Evolutionary conservation across 2,113 vertebrate genomes (phyloP).

Genomic region (Melozone crissalis): DNA sequence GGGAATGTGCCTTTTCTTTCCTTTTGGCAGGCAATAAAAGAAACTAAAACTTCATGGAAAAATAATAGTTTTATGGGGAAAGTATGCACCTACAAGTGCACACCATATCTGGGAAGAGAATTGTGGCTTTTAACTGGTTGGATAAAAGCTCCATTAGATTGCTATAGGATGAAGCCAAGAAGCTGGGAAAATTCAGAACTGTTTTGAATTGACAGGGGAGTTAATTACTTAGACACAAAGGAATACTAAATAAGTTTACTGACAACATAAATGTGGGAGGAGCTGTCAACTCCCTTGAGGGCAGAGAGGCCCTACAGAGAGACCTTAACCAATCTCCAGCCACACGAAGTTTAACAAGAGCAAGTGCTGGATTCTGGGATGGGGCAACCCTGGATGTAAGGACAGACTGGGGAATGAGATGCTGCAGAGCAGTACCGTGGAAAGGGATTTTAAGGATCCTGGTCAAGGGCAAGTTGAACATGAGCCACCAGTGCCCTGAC

Average conservation of each 20-base stretch:
- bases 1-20: not conserved
- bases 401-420: not conserved
- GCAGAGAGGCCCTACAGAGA: not conserved
- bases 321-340: not conserved
- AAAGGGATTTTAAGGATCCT: not conserved
- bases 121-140: not conserved
- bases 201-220: not conserved
- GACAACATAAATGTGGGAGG: not conserved
- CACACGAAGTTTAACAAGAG: not conserved
- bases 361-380: not conserved
- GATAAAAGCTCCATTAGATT: not conserved
- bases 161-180: not conserved
- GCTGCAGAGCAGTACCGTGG: not conserved
- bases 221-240: not conserved
- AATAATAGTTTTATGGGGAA: not conserved
- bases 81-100: not conserved
- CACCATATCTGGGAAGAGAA: not conserved
- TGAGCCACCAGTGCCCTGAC: not conserved
- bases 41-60: not conserved
- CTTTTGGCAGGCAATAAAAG: not conserved
- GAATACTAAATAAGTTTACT: not conserved
- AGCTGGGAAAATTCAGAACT: not conserved
- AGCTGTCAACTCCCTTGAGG: not conserved
- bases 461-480: rapidly evolving
- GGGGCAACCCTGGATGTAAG: rapidly evolving